Evolutionary conservation across 2,888 invertebrate genomes (phyloP).

Genomic region (Tethea ocularis): DNA sequence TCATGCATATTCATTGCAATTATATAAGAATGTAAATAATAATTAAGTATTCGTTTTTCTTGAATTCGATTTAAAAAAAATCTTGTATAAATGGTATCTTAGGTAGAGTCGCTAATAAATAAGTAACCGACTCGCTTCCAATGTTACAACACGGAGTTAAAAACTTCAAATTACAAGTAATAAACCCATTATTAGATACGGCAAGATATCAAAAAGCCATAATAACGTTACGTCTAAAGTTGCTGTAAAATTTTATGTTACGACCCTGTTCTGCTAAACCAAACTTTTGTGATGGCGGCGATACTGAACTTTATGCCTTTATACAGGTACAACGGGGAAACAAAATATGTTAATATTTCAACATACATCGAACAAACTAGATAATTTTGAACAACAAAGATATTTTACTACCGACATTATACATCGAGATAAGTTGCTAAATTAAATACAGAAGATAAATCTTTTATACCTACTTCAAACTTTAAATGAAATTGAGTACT

Average conservation of each 20-base stretch:
- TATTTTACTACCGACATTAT: background rate
- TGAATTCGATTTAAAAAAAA: background rate
- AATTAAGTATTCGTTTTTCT: no score
- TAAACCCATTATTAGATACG: conserved; percentile 73
- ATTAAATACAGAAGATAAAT: background rate
- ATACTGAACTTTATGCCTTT: conserved; percentile 61
- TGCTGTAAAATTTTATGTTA: conserved; percentile 80
- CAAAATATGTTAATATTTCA: conserved; percentile 23
- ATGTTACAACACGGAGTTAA: conserved; percentile 31
- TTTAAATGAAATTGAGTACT: no score
- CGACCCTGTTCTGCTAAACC: conserved; percentile 68
- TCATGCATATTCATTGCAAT: background rate
- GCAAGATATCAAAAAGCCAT: conserved; percentile 76
- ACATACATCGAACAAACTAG: conserved; percentile 10
- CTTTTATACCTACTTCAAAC: background rate
- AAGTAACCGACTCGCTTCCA: background rate
- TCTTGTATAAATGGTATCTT: background rate
- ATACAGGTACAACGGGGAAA: conserved; percentile 34
- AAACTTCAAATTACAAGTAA: conserved; percentile 66
- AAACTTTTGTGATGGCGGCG: conserved; percentile 66
- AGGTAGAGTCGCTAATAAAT: background rate
- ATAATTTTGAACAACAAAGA: conserved; percentile 7
- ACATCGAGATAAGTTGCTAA: background rate
- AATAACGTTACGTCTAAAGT: conserved; percentile 72
- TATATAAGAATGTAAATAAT: background rate